Base-by-base conservation (phyloP, 2,888 invertebrate species). In the Agrotis segetum region DNA sequence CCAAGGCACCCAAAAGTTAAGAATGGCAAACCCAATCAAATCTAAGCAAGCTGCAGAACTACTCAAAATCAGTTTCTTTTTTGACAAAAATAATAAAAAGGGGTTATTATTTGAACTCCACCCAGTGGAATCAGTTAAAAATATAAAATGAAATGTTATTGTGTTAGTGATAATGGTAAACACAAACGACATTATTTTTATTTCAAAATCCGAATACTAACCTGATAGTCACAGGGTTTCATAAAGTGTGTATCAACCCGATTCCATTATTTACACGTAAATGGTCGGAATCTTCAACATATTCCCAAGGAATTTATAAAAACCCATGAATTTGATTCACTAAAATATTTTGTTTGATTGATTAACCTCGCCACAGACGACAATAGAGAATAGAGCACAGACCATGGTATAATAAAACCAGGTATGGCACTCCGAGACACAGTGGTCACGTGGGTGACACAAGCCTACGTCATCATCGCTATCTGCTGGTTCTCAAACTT, bases 171-270 rank as follows among this genome's bases (percentile, higher is more conserved):
- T 52, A 49, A 58, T 64, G 17, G 44, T 76, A 73, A 72, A 79
- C 60, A 65, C 5, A 62, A 53, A 40, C n/a, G 13, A 40, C 29
- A 52, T 58, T 16, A 49, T 47, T 63, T 24, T 16, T 2, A 1
- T 13, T 34, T n/a, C 19, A 13, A 61, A 58, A 58, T 53, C 24
- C 1, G 3, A 56, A 66, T 58, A 81, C 80, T 53, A 79, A 81
- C 80, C 80, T 82, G 82, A 52, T 52, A n/a, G 29, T n/a, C 19
- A 52, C 62, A 62, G 44, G 21, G 17, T 50, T n/a, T 13, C 29
- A 44, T n/a, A 11, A 24, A 47, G 19, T 73, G 14, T n/a, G 21
- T 4, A 49, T 50, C 19, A 66, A 66, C 44, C 53, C 47, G 13
- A n/a, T 65, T 6, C 44, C 3, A n/a, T 49, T 21, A 59, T 44